phyloP scores from a whole-genome alignment of 2,888 invertebrate genomes.

The Hypolimnas misippus region DNA sequence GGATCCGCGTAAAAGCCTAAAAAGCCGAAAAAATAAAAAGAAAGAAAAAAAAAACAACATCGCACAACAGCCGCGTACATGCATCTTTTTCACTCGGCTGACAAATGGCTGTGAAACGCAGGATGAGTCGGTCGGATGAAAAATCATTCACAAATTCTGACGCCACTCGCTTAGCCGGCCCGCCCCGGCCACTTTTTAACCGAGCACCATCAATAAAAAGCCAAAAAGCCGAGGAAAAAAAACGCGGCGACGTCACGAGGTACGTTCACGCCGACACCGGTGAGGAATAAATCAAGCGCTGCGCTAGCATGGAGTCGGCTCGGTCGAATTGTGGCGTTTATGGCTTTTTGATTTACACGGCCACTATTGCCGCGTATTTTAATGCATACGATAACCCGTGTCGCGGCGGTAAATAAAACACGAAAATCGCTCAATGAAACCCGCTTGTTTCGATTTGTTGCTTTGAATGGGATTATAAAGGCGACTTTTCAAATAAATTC shows the following conservation, averaged over 20 bases:
- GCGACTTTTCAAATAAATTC: slow-evolving; percentile 17
- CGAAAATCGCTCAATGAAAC: slow-evolving; percentile 49
- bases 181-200: slow-evolving; percentile 75
- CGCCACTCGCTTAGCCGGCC: slow-evolving; percentile 67
- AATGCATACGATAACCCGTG: slow-evolving; percentile 55
- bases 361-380: slow-evolving; percentile 63
- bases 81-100: slow-evolving; percentile 80
- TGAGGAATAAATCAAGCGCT: slow-evolving; percentile 76
- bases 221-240: slow-evolving; percentile 66
- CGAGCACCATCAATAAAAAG: slow-evolving; percentile 80
- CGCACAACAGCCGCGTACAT: slow-evolving; percentile 62
- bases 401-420: slow-evolving; percentile 52
- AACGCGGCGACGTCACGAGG: slow-evolving; percentile 80
- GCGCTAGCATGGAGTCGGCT: slow-evolving; percentile 75
- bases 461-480: slow-evolving; percentile 21
- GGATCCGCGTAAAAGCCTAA: slow-evolving; percentile 81
- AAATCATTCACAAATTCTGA: slow-evolving; percentile 82
- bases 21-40: slow-evolving; percentile 66
- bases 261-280: slow-evolving; percentile 78
- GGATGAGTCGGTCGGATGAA: slow-evolving; percentile 72
- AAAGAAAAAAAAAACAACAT: slow-evolving; percentile 46
- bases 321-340: slow-evolving; percentile 71
- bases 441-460: slow-evolving; percentile 37
- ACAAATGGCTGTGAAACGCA: slow-evolving; percentile 81
- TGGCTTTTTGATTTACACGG: slow-evolving; percentile 73